Evolutionary conservation across 2,113 vertebrate genomes (phyloP).

Genomic region (Rattus norvegicus): GRCr8 NC_086020.1:107593001-107593500

Average conservation of each 20-base stretch:
- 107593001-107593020: too few species aligned
- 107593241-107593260: not conserved
- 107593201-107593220: not conserved
- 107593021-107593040: too few species aligned
- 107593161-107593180: too few species aligned
- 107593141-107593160: too few species aligned
- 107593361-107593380: too few species aligned
- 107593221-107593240: not conserved
- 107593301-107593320: not conserved
- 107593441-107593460: not conserved
- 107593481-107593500: not conserved
- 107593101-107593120: too few species aligned
- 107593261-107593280: not conserved
- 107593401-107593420: not conserved
- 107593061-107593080: too few species aligned
- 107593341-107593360: not conserved
- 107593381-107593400: not conserved
- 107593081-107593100: too few species aligned
- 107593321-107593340: not conserved
- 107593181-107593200: too few species aligned
- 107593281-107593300: not conserved
- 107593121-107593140: too few species aligned
- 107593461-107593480: too few species aligned
- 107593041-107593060: too few species aligned
- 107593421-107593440: not conserved